Base-by-base conservation (phyloP, 1,140 invertebrate genomes). In the Nylanderia fulva region DNA sequence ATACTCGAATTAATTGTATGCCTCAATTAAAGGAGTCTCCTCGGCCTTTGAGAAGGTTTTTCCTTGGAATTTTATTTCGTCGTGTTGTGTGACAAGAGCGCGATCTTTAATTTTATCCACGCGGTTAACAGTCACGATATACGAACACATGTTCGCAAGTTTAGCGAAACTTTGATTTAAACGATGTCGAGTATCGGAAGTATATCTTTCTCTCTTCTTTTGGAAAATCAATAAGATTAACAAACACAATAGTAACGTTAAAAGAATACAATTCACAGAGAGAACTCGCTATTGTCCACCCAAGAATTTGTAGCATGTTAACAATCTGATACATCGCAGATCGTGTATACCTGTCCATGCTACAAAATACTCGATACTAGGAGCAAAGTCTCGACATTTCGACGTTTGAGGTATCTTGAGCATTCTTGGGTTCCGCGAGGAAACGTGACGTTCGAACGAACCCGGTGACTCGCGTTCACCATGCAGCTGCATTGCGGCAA, bases 401-500 rank as follows among this genome's bases (percentile, higher is more conserved):
- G 27, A 45, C 52, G 33, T 72, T n/a, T n/a, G 52, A 60, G 29
- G 24, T 71, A 58, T 54, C 52, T 58, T 27, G 36, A 58, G 52
- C 27, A 82, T 69, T 42, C 77, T 71, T 69, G 48, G 77, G 1
- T 60, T 13, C 5, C 52, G 48, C 56, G 77, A 58, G 36, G 66
- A 36, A 24, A 36, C 66, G 33, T 52, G 39, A 27, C 66, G 27
- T 36, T 82, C 24, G 66, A 71, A 82, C 24, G 24, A 82, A 72
- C 77, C 72, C 60, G 63, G 6, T 66, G 77, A 27, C 21, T 15
- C 48, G 52, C 39, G 64, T 29, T 69, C 21, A 15, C 64, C 36
- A 18, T 82, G 36, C 66, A 82, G 77, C 77, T 82, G 77, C 77
- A 60, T 82, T 42, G 77, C 52, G 77, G 66, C 77, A 60, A 82